Evolutionary conservation across 2,797 vertebrate species (phyloP).

Genomic region (Falco cherrug): DNA sequence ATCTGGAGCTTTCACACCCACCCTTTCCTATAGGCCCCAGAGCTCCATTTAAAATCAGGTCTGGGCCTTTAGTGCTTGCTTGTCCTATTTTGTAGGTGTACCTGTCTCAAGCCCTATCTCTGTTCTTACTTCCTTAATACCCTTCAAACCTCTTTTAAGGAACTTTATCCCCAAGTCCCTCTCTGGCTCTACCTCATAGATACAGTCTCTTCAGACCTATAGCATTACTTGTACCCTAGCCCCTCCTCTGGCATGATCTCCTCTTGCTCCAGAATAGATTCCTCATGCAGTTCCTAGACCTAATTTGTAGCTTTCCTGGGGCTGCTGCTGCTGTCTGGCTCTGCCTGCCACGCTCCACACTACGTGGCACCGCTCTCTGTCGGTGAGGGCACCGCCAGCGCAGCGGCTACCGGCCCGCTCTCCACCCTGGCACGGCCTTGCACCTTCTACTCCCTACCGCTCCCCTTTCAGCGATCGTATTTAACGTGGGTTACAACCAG

Average conservation of each 20-base stretch:
- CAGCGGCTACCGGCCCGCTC: fast-evolving
- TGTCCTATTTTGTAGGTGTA: fast-evolving
- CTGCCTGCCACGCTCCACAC: fast-evolving
- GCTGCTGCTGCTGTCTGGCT: fast-evolving
- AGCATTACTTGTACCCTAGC: fast-evolving
- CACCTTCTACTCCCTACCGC: background rate
- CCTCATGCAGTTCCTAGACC: fast-evolving
- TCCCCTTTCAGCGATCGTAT: fast-evolving
- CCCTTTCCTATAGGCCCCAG: background rate
- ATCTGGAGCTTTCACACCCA: background rate
- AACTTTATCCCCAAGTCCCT: background rate
- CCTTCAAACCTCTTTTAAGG: fast-evolving
- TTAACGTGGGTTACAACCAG: background rate
- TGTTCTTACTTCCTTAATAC: fast-evolving
- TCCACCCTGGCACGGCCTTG: fast-evolving
- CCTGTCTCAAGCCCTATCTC: fast-evolving
- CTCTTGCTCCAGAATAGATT: background rate
- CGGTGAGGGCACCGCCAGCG: fast-evolving
- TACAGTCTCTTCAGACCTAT: fast-evolving
- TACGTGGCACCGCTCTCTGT: fast-evolving
- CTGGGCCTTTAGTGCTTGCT: fast-evolving
- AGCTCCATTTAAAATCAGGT: background rate
- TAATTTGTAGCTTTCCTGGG: fast-evolving
- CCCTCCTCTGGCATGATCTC: fast-evolving
- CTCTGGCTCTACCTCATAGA: fast-evolving